phyloP scores from a whole-genome alignment of 2,797 vertebrate genomes.

The Melanotaenia pygmaea region DNA sequence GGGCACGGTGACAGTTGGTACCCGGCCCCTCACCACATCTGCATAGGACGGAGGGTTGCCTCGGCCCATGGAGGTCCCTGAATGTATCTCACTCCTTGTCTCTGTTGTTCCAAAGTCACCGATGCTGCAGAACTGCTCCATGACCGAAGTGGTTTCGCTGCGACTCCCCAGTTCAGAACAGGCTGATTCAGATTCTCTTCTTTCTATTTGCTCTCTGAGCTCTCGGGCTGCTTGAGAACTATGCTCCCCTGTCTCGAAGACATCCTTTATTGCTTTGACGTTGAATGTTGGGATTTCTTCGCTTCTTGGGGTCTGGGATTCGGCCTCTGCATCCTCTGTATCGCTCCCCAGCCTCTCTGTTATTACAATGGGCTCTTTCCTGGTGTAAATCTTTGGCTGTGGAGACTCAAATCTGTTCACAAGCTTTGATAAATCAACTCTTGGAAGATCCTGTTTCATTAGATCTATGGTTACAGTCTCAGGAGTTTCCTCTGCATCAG shows the following conservation, averaged over 20 bases:
- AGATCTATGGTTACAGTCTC: slow-evolving; percentile 59
- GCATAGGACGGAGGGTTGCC: slow-evolving; percentile 92
- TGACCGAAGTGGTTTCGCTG: slow-evolving; percentile 75
- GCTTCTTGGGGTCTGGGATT: slow-evolving; percentile 58
- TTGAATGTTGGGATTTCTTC: slow-evolving; percentile 82
- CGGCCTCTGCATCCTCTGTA: slow-evolving; percentile 75
- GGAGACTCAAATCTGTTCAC: slow-evolving; percentile 84
- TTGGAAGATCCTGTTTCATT: slow-evolving; percentile 81
- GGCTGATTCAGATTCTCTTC: slow-evolving; percentile 70
- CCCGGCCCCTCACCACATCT: slow-evolving; percentile 88
- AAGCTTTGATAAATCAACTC: slow-evolving; percentile 80
- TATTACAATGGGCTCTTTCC: slow-evolving; percentile 82
- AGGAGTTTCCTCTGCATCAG: slow-evolving; percentile 76
- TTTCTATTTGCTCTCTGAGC: slow-evolving; percentile 77
- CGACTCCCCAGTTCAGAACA: slow-evolving; percentile 51
- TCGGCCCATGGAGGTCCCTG: slow-evolving; percentile 76
- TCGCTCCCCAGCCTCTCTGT: slow-evolving; percentile 82
- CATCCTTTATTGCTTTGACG: slow-evolving; percentile 85
- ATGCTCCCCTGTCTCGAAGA: slow-evolving; percentile 86
- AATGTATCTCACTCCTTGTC: slow-evolving; percentile 69
- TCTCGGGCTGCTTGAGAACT: slow-evolving; percentile 81
- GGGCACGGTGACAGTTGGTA: slow-evolving; percentile 81
- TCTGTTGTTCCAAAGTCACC: slow-evolving; percentile 82
- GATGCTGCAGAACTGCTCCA: slow-evolving; percentile 79
- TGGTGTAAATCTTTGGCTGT: slow-evolving; percentile 75